Evolutionary conservation across 2,888 invertebrate species (phyloP).

Genomic region (Rapana venosa): DNA sequence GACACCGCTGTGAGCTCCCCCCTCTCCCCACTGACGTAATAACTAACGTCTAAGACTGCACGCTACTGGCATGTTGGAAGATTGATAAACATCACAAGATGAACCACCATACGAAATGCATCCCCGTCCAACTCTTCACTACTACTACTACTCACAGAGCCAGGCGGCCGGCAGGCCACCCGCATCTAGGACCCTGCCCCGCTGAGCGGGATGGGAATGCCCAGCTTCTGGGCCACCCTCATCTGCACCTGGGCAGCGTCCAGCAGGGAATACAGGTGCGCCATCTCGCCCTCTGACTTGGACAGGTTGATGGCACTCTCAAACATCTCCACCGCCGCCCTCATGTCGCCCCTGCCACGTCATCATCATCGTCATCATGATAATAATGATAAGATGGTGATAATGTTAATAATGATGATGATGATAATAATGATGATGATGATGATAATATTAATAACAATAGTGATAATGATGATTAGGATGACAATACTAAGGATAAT

Average conservation of each 20-base stretch:
- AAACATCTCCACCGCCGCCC: slow-evolving; percentile 89
- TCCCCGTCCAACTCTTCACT: neutral
- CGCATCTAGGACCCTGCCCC: neutral
- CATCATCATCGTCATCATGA: neutral
- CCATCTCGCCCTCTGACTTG: slow-evolving; percentile 92
- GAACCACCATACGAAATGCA: neutral
- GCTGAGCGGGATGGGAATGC: slow-evolving; percentile 60
- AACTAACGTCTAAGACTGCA: no score
- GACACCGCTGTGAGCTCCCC: neutral
- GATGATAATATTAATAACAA: no score
- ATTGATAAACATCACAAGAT: neutral
- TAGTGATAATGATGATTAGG: no score
- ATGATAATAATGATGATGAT: no score
- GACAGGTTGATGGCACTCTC: slow-evolving; percentile 92
- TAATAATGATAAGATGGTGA: no score
- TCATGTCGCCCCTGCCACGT: slow-evolving; percentile 86
- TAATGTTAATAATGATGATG: no score
- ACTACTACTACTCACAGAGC: neutral
- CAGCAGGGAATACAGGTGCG: slow-evolving; percentile 91
- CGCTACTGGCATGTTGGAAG: no score
- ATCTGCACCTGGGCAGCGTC: slow-evolving; percentile 94
- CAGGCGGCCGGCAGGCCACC: neutral
- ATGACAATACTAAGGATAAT: no score
- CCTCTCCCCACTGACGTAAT: neutral
- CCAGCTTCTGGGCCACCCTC: slow-evolving; percentile 83